phyloP scores from a whole-genome alignment of 2,888 invertebrate species.

The Chrysolina haemoptera region DNA sequence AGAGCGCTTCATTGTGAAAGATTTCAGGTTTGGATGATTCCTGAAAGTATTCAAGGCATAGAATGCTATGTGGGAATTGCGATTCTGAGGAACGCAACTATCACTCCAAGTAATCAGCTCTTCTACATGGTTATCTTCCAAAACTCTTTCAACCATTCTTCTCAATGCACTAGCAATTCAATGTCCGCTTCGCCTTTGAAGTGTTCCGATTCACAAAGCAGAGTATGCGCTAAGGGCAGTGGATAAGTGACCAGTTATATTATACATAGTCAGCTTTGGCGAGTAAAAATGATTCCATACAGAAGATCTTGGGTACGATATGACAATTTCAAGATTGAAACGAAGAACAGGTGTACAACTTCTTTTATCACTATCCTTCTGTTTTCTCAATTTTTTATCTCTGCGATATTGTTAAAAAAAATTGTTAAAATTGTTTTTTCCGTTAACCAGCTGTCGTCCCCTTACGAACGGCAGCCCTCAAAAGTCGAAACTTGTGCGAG shows the following conservation, averaged over 20 bases:
- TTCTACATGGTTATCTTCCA: conserved; percentile 41
- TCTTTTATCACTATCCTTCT: too few relatives aligned
- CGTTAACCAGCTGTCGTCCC: too few relatives aligned
- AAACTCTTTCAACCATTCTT: conserved; percentile 45
- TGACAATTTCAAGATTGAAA: conserved; percentile 49
- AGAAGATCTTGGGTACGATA: conserved; percentile 44
- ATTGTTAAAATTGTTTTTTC: too few relatives aligned
- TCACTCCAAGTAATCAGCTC: too few relatives aligned
- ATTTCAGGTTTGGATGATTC: conserved; percentile 44
- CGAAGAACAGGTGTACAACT: conserved; percentile 24
- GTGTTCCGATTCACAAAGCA: conserved; percentile 45
- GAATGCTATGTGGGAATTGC: conserved; percentile 14
- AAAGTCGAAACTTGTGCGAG: too few relatives aligned
- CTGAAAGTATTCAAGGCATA: conserved; percentile 48
- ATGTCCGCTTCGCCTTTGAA: conserved; percentile 48
- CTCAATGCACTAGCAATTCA: conserved; percentile 45
- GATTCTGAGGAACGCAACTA: too few relatives aligned
- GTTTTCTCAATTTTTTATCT: too few relatives aligned
- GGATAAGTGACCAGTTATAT: conserved; percentile 46
- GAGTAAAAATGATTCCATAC: conserved; percentile 44
- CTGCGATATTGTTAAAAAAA: too few relatives aligned
- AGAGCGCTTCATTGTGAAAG: conserved; percentile 42
- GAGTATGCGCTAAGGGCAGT: conserved; percentile 46
- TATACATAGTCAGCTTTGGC: conserved; percentile 46
- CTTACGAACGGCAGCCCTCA: too few relatives aligned